Evolutionary conservation across 2,888 invertebrate species (phyloP), one percentile per base, ranked within the genome.

Genomic region (Lepidochrysops patricia): DNA sequence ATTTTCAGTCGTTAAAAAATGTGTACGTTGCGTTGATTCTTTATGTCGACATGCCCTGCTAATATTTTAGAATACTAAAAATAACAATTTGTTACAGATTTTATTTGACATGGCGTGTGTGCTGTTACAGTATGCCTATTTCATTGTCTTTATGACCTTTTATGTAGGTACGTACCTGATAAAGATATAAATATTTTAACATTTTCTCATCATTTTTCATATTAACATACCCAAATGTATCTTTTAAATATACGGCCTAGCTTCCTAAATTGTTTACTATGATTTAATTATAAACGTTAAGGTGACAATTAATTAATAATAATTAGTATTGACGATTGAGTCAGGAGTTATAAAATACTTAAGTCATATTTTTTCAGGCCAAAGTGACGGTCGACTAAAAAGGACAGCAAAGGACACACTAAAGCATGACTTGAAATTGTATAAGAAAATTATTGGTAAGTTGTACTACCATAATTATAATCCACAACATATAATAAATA

Each of bases 361-460:
- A 29, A 9, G 7, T 29, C 7, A 29, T 2, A 29, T 7, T 29
- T 74, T 75, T 63, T 61, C 74, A 88, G 88, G 79, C 71, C 75
- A 77, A 72, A 86, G 87, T 52, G 81, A 84, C 66, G 84, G 87
- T 37, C 79, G 78, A 27, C 83, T 85, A 84, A 86, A 84, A 66
- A 80, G 77, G 70, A 74, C 72, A 63, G 79, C 77, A 59, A 77
- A 70, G 71, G 78, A 80, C 65, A 77, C 76, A 62, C 72, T 82
- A 56, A 73, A 76, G 65, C 76, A 77, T 61, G 84, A 85, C 70
- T 78, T 84, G 63, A 73, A 72, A 65, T 62, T 72, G 56, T 83
- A 84, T 64, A 78, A 74, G 69, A 78, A 76, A 63, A 79, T 83
- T 70, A 72, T 81, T 66, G 87, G 88, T 88, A 72, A 70, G 71